These are phyloP conservation scores for Orchesella flavescens DNA, from an alignment of 2,888 invertebrate genomes.

Conservation along the genomic window DNA sequence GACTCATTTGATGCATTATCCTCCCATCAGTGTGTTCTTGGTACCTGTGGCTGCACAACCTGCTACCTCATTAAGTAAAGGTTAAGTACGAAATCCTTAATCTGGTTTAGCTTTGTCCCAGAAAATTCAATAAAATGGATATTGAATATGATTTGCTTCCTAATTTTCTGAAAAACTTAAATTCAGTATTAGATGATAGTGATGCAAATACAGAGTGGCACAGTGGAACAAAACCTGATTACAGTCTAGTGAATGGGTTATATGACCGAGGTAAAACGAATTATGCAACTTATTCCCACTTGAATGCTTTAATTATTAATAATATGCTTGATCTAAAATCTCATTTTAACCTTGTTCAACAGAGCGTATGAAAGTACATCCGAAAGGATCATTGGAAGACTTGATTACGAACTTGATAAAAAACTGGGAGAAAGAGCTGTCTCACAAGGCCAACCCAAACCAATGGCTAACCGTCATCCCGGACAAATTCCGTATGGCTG, in stretches of 20 bases:
- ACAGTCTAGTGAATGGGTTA: slow-evolving; percentile 71
- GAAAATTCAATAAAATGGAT: no score
- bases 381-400: slow-evolving; percentile 73
- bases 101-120: no score
- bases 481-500: slow-evolving; percentile 40
- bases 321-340: no score
- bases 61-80: no score
- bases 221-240: slow-evolving; percentile 68
- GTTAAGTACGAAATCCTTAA: no score
- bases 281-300: neutral
- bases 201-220: slow-evolving; percentile 55
- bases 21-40: no score
- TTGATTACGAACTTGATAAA: slow-evolving; percentile 74
- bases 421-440: slow-evolving; percentile 74
- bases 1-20: no score
- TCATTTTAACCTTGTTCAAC: neutral
- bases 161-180: slow-evolving; percentile 55
- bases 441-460: slow-evolving; percentile 72
- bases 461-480: slow-evolving; percentile 65
- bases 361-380: slow-evolving; percentile 70
- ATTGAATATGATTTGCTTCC: slow-evolving; percentile 35
- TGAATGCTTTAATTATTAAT: no score
- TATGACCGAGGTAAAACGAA: slow-evolving; percentile 70
- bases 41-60: no score
- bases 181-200: slow-evolving; percentile 57